Evolutionary conservation across 2,888 invertebrate species (phyloP), one percentile per base, ranked within the genome.

Genomic region (Meloe dianella): DNA sequence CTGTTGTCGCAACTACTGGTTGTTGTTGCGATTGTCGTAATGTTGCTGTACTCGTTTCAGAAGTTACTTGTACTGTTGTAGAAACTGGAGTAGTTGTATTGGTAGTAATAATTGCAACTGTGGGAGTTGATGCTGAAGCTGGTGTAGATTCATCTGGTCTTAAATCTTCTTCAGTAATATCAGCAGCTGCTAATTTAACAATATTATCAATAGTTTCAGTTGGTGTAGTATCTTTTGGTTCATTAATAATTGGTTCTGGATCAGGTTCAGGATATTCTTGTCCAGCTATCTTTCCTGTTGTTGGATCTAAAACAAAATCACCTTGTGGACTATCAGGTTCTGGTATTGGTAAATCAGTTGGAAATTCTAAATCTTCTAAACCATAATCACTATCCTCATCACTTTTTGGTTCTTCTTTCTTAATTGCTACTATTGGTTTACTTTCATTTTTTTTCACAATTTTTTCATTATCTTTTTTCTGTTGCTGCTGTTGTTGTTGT

Each of bases 221-320:
- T n/a, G 72, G 69, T 29, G 61, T 57, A 38, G 22, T 61, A n/a
- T 65, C 63, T 47, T 60, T 60, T 29, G 58, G 1, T 57, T 57
- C 57, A 22, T 24, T 57, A 57, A 57, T 24, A 56, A 63, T 68
- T 0, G 70, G 64, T 71, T 79, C 67, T n/a, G 76, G 70, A 65
- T 74, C 71, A 14, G 85, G 86, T 47, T 83, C 71, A 2, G 73
- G 71, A 62, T 76, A 75, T 24, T 75, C 72, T n/a, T 68, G 35
- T 22, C 75, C 73, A 7, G 70, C 73, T 38, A 85, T 80, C 75
- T 85, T 84, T 63, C 90, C 91, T 1, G 90, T 90, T 17, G 88
- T 82, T 0, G 91, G 91, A 78, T 93, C 93, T 71, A 94, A 84
- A 57, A 91, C 90, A 63, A 92, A 88, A 63, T 89, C 89, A 66